Base-by-base conservation (phyloP, 2,113 vertebrate genomes). In the Falcunculus frontatus region DNA sequence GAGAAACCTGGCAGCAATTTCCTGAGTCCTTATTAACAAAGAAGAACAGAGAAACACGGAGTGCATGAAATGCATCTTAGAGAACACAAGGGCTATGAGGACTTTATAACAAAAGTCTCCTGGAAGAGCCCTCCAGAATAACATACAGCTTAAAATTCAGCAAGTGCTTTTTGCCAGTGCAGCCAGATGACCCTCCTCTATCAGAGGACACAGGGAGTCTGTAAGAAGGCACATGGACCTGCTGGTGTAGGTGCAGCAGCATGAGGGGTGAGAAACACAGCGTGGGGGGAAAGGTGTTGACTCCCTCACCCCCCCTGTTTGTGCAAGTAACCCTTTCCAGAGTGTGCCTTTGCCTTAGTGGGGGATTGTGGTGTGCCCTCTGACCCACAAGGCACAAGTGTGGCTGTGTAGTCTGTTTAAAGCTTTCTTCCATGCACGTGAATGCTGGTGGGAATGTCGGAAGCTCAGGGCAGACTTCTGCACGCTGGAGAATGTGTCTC, bases 1-100 rank as follows among this genome's bases (percentile, higher is more conserved):
- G 77, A 87, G 44, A 87, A 84, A 42, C 14, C 29, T 79, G 77
- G 65, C 80, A 64, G 49, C 25, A 42, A 49, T 89, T 96, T 90
- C 30, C 52, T n/a, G 39, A 91, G 77, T 82, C 70, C 26, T 82
- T 68, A 73, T 57, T 64, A 93, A 16, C 55, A 44, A 33, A 52
- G 47, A 68, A 65, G 39, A 80, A 15, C 12, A 55, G 39, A 73
- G 80, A 60, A 77, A 53, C 14, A 70, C 0, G 0, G 18, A 49
- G 21, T 10, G 35, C 3, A 1, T 92, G 70, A 69, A 91, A 81
- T 56, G n/a, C 56, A 27, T 82, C 47, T 55, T 17, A 3, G 39
- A 64, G 39, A 64, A 39, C 52, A 39, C 21, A 33, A 5, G 0
- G 49, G 25, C 41, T 68, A 0, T 16, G 46, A 50, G 47, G 67